Evolutionary conservation across 2,113 vertebrate species (phyloP).

Genomic region (Strix uralensis): DNA sequence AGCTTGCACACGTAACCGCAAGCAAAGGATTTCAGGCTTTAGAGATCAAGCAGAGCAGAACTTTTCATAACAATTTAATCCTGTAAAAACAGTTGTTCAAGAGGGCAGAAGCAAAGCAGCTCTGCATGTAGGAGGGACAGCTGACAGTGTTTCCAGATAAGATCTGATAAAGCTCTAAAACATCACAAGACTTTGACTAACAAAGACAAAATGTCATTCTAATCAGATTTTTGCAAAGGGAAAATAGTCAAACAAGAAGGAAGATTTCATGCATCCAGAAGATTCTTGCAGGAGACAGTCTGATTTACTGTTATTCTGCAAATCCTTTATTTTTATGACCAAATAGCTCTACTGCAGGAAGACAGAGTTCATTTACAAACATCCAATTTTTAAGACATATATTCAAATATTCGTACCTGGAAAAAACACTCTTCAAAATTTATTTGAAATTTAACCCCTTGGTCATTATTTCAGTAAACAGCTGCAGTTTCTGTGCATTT

Average conservation of each 20-base stretch:
- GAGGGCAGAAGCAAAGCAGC: not conserved
- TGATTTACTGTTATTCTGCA: not conserved
- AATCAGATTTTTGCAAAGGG: not conserved
- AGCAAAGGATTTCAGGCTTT: not conserved
- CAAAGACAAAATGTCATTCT: not conserved
- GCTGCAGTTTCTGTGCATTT: not conserved
- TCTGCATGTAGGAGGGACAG: not conserved
- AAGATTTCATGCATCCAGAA: not conserved
- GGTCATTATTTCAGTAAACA: not conserved
- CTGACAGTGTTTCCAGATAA: not conserved
- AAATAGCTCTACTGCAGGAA: not conserved
- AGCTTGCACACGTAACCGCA: not conserved
- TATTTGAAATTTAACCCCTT: not conserved
- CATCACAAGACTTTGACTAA: not conserved
- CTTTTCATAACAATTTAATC: not conserved
- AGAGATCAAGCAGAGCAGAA: slow-evolving; percentile 17
- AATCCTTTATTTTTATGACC: not conserved
- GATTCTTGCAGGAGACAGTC: not conserved
- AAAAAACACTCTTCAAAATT: not conserved
- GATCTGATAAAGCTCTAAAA: not conserved
- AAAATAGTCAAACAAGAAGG: not conserved
- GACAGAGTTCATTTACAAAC: not conserved
- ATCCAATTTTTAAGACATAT: not conserved
- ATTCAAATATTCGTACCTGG: not conserved
- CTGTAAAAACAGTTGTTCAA: not conserved